Percentiles rank a stretch among this genome's conserved stretches.
Conservation (phyloP, 2,113 vertebrate genomes). For the Callionymus lyra region DNA sequence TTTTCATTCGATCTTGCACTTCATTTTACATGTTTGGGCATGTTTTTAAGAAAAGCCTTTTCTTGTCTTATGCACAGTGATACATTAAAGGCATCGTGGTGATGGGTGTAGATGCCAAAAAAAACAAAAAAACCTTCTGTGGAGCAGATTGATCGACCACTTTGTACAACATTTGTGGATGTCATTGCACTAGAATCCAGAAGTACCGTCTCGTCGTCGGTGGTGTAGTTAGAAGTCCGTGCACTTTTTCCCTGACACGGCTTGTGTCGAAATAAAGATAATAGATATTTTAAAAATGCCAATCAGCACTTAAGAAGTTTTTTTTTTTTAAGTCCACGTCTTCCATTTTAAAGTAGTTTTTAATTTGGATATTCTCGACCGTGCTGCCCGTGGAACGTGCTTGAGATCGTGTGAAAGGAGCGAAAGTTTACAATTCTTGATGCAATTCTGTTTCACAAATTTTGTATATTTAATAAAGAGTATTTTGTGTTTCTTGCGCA, state of each 20-base stretch:
- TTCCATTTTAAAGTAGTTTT: slow-evolving; percentile 43
- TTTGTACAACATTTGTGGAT: slow-evolving; percentile 47
- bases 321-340: slow-evolving; percentile 29
- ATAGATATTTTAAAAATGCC: not conserved
- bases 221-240: slow-evolving; percentile 39
- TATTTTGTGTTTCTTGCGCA: slow-evolving; percentile 66
- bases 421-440: slow-evolving; percentile 70
- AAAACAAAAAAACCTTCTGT: slow-evolving; percentile 43
- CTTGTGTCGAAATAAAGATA: not conserved
- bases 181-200: slow-evolving; percentile 52
- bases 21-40: slow-evolving; percentile 17
- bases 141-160: slow-evolving; percentile 21
- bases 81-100: slow-evolving; percentile 36
- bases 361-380: slow-evolving; percentile 36
- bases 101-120: slow-evolving; percentile 43
- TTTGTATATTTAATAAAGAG: slow-evolving; percentile 71
- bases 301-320: not conserved
- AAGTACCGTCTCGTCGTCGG: slow-evolving; percentile 40
- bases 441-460: slow-evolving; percentile 69
- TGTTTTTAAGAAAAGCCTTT: slow-evolving; percentile 23
- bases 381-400: slow-evolving; percentile 44
- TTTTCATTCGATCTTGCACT: slow-evolving; percentile 20
- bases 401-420: slow-evolving; percentile 45
- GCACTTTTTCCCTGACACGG: slow-evolving; percentile 48
- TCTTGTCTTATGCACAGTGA: slow-evolving; percentile 37